These are phyloP conservation scores for Gopherus evgoodei DNA, from an alignment of 2,113 vertebrate species.

Conservation along the genomic window DNA sequence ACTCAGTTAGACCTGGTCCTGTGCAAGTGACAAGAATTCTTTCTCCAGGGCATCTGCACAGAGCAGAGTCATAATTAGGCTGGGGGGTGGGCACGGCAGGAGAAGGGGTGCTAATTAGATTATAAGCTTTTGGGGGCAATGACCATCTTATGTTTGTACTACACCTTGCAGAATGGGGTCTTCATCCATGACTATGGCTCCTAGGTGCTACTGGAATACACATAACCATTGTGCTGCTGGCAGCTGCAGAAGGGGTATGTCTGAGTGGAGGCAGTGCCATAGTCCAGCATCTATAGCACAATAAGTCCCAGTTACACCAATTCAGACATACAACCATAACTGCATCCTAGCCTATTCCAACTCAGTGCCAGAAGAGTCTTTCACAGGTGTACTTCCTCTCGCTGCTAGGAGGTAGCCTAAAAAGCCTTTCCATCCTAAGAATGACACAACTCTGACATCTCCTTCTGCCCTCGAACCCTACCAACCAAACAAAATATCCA, in stretches of 20 bases:
- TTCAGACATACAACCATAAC: neutral
- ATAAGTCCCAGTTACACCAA: neutral
- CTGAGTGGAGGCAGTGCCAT: neutral
- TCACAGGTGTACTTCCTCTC: neutral
- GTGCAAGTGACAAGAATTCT: neutral
- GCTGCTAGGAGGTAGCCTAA: neutral
- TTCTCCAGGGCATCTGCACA: neutral
- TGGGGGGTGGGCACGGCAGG: neutral
- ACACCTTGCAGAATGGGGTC: no score
- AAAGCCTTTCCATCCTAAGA: neutral
- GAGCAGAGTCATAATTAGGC: neutral
- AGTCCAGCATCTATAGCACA: neutral
- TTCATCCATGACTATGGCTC: no score
- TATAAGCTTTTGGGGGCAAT: no score
- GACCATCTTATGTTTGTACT: no score
- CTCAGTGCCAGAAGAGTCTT: neutral
- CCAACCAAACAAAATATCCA: neutral
- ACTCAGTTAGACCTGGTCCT: neutral
- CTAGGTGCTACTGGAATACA: no score
- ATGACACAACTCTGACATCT: neutral
- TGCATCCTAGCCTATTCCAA: neutral
- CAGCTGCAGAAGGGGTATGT: no score
- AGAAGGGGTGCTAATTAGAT: no score
- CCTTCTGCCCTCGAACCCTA: neutral
- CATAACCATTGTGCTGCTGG: no score